Base-by-base conservation (phyloP, 2,888 invertebrate genomes). In the Leptogaster cylindrica region DNA sequence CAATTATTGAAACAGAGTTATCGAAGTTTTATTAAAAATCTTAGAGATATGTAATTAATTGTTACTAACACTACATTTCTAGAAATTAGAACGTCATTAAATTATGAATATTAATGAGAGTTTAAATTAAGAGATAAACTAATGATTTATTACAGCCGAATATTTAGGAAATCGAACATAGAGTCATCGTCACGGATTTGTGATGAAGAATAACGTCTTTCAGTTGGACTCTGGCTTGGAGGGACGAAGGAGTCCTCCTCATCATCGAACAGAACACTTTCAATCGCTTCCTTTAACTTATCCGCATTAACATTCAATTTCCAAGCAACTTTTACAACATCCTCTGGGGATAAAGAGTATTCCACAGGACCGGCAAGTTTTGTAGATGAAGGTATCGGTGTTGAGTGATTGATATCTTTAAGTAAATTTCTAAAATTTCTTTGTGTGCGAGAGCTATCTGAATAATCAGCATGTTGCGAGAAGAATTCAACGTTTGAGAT, bases 51-150 rank as follows among this genome's bases (percentile, higher is more conserved):
- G 14, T 39, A 58, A 39, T 39, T 36, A 39, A 58, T 58, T 58
- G 58, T 58, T 58, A 58, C 41, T 58, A 39, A 41, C 23, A 39
- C 25, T 41, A 58, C 36, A 25, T 39, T n/a, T n/a, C 14, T 25
- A 58, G 58, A 58, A 46, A 41, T 58, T 58, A 39, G 20, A 58
- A 27, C 25, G 25, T 58, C 36, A 58, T 39, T 58, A 58, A 58
- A 58, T 58, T 58, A 58, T 58, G 25, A 16, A 2, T 39, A 39
- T 10, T 39, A 39, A 1, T 10, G 5, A 39, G 12, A 39, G n/a
- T n/a, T 1, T 1, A 39, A 31, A 8, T 31, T 10, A 31, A 31
- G 10, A 31, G 7, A 31, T 31, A 8, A 31, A 31, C 10, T 31
- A 31, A 31, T 8, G 10, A 31, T 31, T 8, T 31, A 31, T 8